Base-by-base conservation (phyloP, 2,797 vertebrate species). In the Aphelocoma californica region DNA sequence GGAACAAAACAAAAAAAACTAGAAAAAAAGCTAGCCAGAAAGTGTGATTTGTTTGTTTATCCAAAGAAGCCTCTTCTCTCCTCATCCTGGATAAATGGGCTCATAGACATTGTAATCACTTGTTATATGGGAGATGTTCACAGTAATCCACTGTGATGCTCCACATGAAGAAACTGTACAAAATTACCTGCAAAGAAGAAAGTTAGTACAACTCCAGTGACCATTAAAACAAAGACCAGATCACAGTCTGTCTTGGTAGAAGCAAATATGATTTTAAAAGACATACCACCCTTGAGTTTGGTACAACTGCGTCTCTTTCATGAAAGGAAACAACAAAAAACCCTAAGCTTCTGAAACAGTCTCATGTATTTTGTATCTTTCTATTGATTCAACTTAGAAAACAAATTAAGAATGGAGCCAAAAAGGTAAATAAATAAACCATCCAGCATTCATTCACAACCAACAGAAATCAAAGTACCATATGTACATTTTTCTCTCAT, bases 381-480 rank as follows among this genome's bases (percentile, higher is more conserved):
- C 61, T 57, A 48, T 1, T 18, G 13, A 90, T 75, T 48, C 31
- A 72, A 15, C 26, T 66, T 28, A 26, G 34, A 57, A 91, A 94
- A 65, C 17, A 57, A 72, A 79, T 29, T 20, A 61, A 51, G 44
- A 88, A 75, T 44, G 40, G 25, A 88, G n/a, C 25, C 58, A 26
- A 44, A 81, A 61, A 58, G 2, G 31, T 81, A 84, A 90, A 80
- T 57, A 71, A 90, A 86, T 38, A 77, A 94, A 61, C 28, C 18
- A 91, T 34, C 50, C 86, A 93, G 36, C 47, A 75, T 72, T 92
- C 87, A 69, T 58, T 92, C 61, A 57, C 78, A 82, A 86, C 58
- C 56, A 81, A 88, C 20, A 93, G 50, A 91, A 91, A 69, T 16
- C 6, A 0, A 82, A 92, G 56, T 34, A 90, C 36, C 32, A 4